Evolutionary conservation across 2,888 invertebrate species (phyloP), one percentile per base, ranked within the genome.

Genomic region (Trimorus sp.): DNA sequence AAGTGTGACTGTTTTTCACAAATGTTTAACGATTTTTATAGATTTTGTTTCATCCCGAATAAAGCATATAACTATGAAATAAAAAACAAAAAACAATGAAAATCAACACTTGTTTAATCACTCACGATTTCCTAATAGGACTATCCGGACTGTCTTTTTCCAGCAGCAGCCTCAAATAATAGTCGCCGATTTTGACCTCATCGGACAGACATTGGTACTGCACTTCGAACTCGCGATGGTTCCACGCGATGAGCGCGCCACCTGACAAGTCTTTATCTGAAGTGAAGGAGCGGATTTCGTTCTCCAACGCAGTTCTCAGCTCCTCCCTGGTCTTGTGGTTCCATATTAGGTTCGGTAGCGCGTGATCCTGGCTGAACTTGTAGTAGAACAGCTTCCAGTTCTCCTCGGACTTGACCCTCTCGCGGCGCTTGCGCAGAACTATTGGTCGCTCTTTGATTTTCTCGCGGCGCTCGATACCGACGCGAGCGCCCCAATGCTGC

Each of bases 261-360:
- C 96, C 96, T 16, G 96, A 96, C 84, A 98, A 94, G 89, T 99
- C 99, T 83, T 97, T 95, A 92, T 99, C 99, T 5, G 95, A 95
- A 0, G 94, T 94, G 92, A 99, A 98, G 75, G 97, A 96, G 56
- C 98, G 94, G 68, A 99, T 94, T 92, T 99, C 99, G 91, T 96
- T 97, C 90, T 99, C 98, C 82, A 99, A 93, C 0, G 97, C 96
- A 90, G 96, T 96, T 83, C 98, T 94, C 69, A 99, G 93, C 91
- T 99, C 99, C 92, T 99, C 99, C 63, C 99, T 94, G 0, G 99
- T 99, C 92, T 98, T 98, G 90, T 98, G 98, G 92, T 99, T 99
- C 99, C 99, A 99, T 89, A 99, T 98, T 51, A 99, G 94, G 93
- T 99, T 98, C 0, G 99, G 98, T 91, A 98, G 94, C 75, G 97